Conservation (phyloP, 1,140 invertebrate species). For the Euwallacea fornicatus region DNA sequence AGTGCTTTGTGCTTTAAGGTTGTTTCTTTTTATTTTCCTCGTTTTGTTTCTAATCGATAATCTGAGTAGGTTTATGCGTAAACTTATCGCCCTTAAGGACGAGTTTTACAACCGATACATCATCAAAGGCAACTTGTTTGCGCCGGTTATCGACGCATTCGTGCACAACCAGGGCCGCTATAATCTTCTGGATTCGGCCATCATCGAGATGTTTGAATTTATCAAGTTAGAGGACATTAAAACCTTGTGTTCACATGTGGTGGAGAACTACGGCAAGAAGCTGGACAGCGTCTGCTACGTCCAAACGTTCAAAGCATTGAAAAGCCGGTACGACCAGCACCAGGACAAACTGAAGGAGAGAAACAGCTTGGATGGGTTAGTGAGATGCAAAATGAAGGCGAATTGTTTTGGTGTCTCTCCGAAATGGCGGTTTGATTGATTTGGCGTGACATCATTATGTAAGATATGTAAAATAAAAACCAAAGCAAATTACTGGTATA, state of each 20-base stretch:
- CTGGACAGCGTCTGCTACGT: constrained; percentile 95
- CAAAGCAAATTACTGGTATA: too few relatives aligned
- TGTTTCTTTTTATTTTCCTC: constrained; percentile 1
- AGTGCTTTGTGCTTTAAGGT: constrained; percentile 85
- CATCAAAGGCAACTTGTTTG: constrained; percentile 92
- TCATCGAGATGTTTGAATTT: constrained; percentile 99
- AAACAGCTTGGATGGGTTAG: constrained; percentile 71
- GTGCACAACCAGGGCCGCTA: constrained; percentile 93
- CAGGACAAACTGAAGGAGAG: constrained; percentile 87
- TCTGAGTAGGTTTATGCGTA: constrained; percentile 81
- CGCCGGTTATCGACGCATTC: constrained; percentile 95
- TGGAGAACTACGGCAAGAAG: constrained; percentile 93
- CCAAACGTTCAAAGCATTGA: constrained; percentile 93
- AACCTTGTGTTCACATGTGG: constrained; percentile 89
- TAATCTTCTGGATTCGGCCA: constrained; percentile 97
- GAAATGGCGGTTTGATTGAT: neutral
- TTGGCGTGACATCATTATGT: neutral
- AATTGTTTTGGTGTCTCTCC: neutral
- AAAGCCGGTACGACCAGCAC: constrained; percentile 90
- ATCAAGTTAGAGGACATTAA: constrained; percentile 96
- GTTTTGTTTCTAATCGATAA: neutral
- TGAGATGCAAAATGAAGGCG: neutral
- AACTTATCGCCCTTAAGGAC: constrained; percentile 96
- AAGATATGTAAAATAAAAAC: too few relatives aligned
- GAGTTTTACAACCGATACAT: constrained; percentile 98